Base-by-base conservation (phyloP, 2,888 invertebrate genomes). In the Clistopyga incitator region DNA sequence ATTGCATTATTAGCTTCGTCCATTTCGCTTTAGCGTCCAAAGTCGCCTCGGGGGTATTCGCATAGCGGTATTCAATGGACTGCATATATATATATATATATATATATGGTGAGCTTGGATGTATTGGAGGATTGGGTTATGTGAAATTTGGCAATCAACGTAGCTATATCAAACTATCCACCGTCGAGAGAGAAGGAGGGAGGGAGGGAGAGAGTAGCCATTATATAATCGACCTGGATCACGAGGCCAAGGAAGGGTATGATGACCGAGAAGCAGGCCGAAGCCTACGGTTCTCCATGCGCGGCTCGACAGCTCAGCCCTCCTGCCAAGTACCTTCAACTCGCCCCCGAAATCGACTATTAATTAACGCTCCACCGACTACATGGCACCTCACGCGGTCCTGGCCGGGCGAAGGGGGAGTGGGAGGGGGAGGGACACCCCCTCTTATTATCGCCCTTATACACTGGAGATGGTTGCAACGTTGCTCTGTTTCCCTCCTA, bases 1-100 rank as follows among this genome's bases (percentile, higher is more conserved):
- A 84, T 84, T 72, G 79, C 77, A 79, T 84, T 84, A 82, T 84
- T 82, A 82, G 78, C 76, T 79, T 82, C 82, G 76, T 82, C 82
- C 82, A 82, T 79, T 84, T 82, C 47, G 79, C 65, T 65, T 42
- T 11, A 34, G 72, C 50, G 79, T 71, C 54, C 76, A 76, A 79
- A 76, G 79, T 79, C 56, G 64, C 42, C 82, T 54, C 56, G 52
- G 54, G 78, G 84, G 79, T 78, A 75, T 75, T 75, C 75, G 72
- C 18, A 23, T 34, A 20, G 52, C 18, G 64, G 68, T 64, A 76
- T 82, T 79, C 70, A 65, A 65, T 59, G 78, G 23, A 59, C n/a
- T n/a, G n/a, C n/a, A n/a, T n/a, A n/a, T n/a, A n/a, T n/a, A n/a
- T n/a, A n/a, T n/a, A n/a, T n/a, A n/a, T n/a, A n/a, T n/a, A 47